phyloP scores from a whole-genome alignment of 2,113 vertebrate species.

The Brachirus orientalis region DNA sequence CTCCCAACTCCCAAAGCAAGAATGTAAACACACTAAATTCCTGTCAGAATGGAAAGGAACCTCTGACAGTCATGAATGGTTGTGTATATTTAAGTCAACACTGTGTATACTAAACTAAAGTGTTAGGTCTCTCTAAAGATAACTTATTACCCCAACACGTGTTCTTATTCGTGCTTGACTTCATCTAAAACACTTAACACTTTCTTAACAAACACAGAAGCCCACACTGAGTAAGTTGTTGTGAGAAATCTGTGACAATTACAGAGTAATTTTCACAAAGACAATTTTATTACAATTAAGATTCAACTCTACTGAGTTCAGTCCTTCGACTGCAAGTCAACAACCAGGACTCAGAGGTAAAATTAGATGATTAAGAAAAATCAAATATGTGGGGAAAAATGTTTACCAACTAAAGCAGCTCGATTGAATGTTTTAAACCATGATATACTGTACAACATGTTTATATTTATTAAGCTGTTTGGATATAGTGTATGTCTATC shows the following conservation, averaged over 20 bases:
- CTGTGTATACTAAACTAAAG: constrained; percentile 63
- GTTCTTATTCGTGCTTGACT: constrained; percentile 55
- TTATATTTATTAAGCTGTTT: too few relatives aligned
- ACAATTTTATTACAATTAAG: too few relatives aligned
- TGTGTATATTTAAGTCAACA: constrained; percentile 71
- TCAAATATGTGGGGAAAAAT: too few relatives aligned
- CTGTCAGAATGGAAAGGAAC: constrained; percentile 72
- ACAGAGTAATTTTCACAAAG: too few relatives aligned
- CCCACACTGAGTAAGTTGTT: background rate
- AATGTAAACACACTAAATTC: constrained; percentile 85
- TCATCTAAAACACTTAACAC: constrained; percentile 44
- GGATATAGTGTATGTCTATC: too few relatives aligned
- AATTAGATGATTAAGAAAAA: too few relatives aligned
- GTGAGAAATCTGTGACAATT: constrained; percentile 5
- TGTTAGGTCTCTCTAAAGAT: constrained; percentile 44
- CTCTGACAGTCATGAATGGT: constrained; percentile 74
- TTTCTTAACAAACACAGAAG: constrained; percentile 4
- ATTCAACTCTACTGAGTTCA: too few relatives aligned
- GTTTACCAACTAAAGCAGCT: too few relatives aligned
- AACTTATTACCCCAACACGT: constrained; percentile 34
- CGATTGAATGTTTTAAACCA: too few relatives aligned
- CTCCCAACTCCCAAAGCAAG: constrained; percentile 80
- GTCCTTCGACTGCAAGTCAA: too few relatives aligned
- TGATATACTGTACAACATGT: too few relatives aligned
- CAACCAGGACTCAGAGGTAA: too few relatives aligned